Base-by-base conservation (phyloP, 2,113 vertebrate genomes). In the Lanius ludovicianus region DNA sequence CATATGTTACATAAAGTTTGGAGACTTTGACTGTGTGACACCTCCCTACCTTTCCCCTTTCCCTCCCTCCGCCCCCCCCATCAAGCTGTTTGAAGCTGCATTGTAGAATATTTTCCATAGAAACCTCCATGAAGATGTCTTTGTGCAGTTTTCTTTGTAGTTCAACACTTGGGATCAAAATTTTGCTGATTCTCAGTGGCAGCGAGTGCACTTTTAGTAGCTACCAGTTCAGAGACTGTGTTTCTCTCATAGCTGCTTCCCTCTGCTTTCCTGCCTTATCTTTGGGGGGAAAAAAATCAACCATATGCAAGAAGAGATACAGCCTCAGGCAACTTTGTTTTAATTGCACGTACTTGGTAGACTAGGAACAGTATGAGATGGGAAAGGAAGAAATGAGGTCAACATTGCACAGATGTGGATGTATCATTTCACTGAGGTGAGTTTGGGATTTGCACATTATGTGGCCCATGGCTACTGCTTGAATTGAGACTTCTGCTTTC, bases 311-410 rank as follows among this genome's bases (percentile, higher is more conserved):
- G 50, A 94, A 82, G 71, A 49, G 23, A 46, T 82, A 47, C 6
- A 27, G 37, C 42, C 62, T 85, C 35, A 68, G 67, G 64, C 35
- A 64, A 15, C 3, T 1, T 84, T 71, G 49, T 75, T 93, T 71
- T 85, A 50, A 67, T 91, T 77, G 55, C 57, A 46, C 0, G 0
- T 27, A 53, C 47, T 42, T 78, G 60, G 42, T 79, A 79, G 74
- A 44, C 30, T 23, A 83, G 81, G 15, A 93, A 50, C 27, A 89
- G 30, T 28, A 44, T 59, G 69, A 85, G 76, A 49, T 80, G 60
- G 39, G 65, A 86, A 74, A 77, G 80, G 67, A 84, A 89, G 78
- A 91, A 92, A 69, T 44, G 11, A 93, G 75, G 59, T 91, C 74
- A 91, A 1, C 17, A 1, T 63, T 33, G 18, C 77, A 65, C 1